Base-by-base conservation (phyloP, 2,797 vertebrate species). In the Anisognathus igniventris region DNA sequence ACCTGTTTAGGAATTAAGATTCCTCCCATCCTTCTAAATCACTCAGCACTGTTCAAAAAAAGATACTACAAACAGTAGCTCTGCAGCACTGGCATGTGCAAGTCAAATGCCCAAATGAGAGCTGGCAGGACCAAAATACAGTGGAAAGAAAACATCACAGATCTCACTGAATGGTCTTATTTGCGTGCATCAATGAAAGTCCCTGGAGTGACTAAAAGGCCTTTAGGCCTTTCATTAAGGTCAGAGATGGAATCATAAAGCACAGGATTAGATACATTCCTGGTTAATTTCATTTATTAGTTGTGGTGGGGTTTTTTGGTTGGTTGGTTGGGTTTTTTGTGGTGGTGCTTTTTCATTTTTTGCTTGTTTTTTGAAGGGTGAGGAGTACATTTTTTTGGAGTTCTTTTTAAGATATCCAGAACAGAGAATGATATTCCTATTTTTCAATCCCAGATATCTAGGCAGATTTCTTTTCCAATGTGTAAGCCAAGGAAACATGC, bases 81-180 rank as follows among this genome's bases (percentile, higher is more conserved):
- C n/a, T 53, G 65, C 56, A 74, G 65, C 80, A 67, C 9, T 14
- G 11, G 13, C 8, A n/a, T 39, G 58, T 79, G 86, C 31, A 92
- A 94, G 75, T 18, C 68, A 83, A 93, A 74, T 15, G 53, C 65
- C 93, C 86, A 51, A 83, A 31, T 8, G 6, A 80, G 81, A 78
- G 58, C 23, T 65, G 54, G 39, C 50, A 94, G 56, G 42, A 19
- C 50, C 70, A 42, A 64, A 73, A 60, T 12, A 64, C 20, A 88
- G 60, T 9, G n/a, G 39, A 68, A 86, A 95, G 47, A 75, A 87
- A 90, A 51, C 5, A 56, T 28, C 61, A n/a, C 47, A 75, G n/a
- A 53, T 31, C 24, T 74, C 17, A 21, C 44, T 44, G 42, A 58
- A 70, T 21, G 14, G 18, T 17, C 31, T 47, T 25, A 51, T 84